Conservation (phyloP, 2,797 vertebrate species). For the Agapornis canus region DNA sequence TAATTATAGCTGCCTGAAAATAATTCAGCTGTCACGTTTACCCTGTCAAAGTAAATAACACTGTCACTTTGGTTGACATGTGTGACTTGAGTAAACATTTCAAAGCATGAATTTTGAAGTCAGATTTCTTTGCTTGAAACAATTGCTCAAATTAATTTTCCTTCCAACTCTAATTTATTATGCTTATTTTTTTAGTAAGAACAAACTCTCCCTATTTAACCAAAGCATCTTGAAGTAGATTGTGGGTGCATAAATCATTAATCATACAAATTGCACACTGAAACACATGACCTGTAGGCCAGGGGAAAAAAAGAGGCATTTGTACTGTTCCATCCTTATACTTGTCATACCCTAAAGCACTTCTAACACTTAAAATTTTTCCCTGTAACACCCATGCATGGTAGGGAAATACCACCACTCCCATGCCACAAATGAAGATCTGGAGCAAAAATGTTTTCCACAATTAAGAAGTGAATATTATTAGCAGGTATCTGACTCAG, state of each 20-base stretch:
- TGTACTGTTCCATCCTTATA: not conserved
- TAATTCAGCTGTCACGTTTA: conserved; percentile 65
- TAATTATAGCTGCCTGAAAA: conserved; percentile 65
- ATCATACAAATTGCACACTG: not conserved
- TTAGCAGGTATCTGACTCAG: not conserved
- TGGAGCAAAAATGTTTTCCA: not conserved
- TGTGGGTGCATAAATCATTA: not conserved
- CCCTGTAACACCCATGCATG: not conserved
- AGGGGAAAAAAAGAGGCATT: not conserved
- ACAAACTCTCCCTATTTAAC: conserved; percentile 13
- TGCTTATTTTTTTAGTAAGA: conserved; percentile 47
- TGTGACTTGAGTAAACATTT: conserved; percentile 71
- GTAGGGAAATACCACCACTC: not conserved
- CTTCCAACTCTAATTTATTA: conserved; percentile 47
- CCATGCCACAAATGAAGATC: not conserved
- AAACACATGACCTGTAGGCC: not conserved
- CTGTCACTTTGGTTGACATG: conserved; percentile 73
- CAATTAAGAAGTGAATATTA: not conserved
- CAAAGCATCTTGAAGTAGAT: not conserved
- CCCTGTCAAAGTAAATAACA: conserved; percentile 72
- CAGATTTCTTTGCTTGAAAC: conserved; percentile 42
- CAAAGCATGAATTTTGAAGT: conserved; percentile 50
- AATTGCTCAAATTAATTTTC: conserved; percentile 62
- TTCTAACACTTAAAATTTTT: not conserved
- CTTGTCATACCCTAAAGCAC: not conserved